Percentiles rank a stretch among this genome's conserved stretches.
Evolutionary conservation across 2,888 invertebrate genomes (phyloP).

Genomic region (Pimpla rufipes): DNA sequence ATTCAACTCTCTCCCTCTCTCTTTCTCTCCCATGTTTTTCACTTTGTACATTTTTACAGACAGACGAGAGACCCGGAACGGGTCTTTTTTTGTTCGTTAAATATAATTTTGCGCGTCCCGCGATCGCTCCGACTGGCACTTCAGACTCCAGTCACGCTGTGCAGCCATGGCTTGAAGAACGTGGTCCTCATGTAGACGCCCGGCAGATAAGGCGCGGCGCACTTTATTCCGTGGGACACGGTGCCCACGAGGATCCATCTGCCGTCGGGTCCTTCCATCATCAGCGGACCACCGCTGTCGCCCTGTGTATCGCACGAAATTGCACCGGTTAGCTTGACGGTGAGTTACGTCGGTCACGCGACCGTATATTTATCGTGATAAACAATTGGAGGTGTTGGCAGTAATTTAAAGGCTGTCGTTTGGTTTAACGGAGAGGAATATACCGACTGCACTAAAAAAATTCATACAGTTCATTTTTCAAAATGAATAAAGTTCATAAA

Average conservation of each 20-base stretch:
- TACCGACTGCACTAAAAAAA: too few species aligned
- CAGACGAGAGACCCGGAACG: conserved; percentile 6
- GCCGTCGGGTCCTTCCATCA: conserved; percentile 93
- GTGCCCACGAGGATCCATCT: conserved; percentile 96
- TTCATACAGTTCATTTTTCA: too few species aligned
- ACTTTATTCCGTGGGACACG: conserved; percentile 97
- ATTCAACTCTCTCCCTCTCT: conserved; percentile 21
- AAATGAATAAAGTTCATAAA: too few species aligned
- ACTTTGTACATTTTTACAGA: conserved; percentile 70
- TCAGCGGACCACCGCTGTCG: conserved; percentile 96
- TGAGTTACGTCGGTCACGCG: too few species aligned
- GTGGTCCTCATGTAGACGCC: conserved; percentile 98
- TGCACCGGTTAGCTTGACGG: conserved; percentile 7
- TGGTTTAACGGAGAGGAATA: too few species aligned
- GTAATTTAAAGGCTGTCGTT: too few species aligned
- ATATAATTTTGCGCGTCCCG: neutral
- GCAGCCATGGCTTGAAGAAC: conserved; percentile 96
- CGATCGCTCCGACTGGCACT: conserved; percentile 28
- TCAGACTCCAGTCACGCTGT: conserved; percentile 92
- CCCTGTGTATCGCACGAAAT: conserved; percentile 87
- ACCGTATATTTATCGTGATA: too few species aligned
- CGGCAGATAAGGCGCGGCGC: conserved; percentile 95
- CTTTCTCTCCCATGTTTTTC: conserved; percentile 2
- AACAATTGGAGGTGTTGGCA: too few species aligned
- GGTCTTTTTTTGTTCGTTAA: neutral